phyloP scores from a whole-genome alignment of 2,113 vertebrate species.

The Phrynocephalus versicolor region DNA sequence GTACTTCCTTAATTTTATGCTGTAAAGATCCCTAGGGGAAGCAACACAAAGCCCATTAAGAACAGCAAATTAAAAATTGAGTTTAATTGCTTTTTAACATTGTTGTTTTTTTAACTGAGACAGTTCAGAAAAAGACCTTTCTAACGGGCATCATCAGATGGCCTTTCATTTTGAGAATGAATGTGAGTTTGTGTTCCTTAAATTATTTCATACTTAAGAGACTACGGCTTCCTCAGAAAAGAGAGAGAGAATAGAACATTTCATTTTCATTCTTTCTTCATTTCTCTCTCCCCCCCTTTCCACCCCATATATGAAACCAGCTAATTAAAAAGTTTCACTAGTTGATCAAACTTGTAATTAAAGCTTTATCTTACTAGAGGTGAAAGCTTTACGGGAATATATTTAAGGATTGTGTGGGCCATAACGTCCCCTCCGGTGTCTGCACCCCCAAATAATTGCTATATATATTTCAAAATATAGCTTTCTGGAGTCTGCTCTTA shows the following conservation, averaged over 20 bases:
- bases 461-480: not conserved
- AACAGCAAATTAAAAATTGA: not conserved
- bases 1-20: not conserved
- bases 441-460: not conserved
- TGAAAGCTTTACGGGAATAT: not conserved
- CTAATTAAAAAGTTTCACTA: not conserved
- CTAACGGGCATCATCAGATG: not conserved
- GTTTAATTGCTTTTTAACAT: not conserved
- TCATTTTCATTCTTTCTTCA: not conserved
- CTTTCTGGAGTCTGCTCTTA: not conserved
- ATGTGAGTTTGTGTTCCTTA: not conserved
- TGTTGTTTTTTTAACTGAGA: not conserved
- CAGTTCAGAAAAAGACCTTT: not conserved
- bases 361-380: not conserved
- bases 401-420: not conserved
- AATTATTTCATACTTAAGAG: slow-evolving; percentile 4
- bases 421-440: no score
- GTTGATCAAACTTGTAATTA: not conserved
- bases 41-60: not conserved
- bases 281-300: not conserved
- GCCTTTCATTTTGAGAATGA: not conserved
- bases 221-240: not conserved
- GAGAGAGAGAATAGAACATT: not conserved
- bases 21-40: not conserved
- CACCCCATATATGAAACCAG: not conserved